Percentiles rank a stretch among this genome's conserved stretches.
phyloP scores from a whole-genome alignment of 2,797 vertebrate genomes.

The Falco biarmicus region DNA sequence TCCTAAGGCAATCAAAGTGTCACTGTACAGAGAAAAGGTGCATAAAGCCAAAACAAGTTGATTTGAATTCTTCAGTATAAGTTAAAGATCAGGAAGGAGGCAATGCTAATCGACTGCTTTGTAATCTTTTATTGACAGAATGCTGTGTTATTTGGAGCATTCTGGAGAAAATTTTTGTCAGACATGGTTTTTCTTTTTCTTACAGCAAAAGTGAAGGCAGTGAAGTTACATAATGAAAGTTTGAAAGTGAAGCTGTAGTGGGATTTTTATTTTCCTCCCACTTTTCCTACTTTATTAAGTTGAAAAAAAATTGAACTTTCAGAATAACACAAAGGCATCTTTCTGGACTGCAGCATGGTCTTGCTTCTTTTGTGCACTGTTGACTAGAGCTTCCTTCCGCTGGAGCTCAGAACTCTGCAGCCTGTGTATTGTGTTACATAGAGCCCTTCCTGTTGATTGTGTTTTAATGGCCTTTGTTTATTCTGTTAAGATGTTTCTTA shows the following conservation, averaged over 20 bases:
- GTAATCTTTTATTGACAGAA: background rate
- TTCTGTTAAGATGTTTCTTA: constrained; percentile 71
- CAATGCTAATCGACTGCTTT: background rate
- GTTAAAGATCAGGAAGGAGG: background rate
- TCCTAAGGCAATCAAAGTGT: background rate
- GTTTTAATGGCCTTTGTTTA: constrained; percentile 73
- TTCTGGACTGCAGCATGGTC: background rate
- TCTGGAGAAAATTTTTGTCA: background rate
- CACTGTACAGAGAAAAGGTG: background rate
- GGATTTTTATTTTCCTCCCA: background rate
- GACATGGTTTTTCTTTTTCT: background rate
- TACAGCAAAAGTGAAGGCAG: background rate
- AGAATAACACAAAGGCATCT: background rate
- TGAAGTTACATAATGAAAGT: background rate
- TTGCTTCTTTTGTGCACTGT: constrained; percentile 27
- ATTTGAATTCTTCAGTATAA: background rate
- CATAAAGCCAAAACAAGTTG: background rate
- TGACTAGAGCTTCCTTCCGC: constrained; percentile 62
- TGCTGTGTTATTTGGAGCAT: background rate
- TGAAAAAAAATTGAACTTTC: background rate
- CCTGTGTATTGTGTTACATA: constrained; percentile 66
- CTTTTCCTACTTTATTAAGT: background rate
- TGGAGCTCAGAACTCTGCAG: constrained; percentile 32
- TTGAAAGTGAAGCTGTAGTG: background rate
- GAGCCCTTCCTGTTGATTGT: constrained; percentile 79